Base-by-base conservation (phyloP, 2,113 vertebrate species). In the Odontesthes bonariensis region DNA sequence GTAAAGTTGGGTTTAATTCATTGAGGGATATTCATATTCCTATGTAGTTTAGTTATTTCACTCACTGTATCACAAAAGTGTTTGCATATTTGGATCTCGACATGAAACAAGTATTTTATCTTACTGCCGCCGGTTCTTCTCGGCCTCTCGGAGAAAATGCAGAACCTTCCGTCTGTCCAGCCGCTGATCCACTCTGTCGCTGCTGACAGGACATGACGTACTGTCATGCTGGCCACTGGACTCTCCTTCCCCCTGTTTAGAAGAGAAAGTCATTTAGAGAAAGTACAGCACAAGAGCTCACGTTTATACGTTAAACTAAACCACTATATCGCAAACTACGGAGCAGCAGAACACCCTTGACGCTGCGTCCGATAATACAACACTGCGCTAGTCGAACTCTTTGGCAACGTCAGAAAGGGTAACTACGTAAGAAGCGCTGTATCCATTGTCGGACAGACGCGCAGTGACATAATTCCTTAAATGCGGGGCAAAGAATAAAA, bases 41-140 rank as follows among this genome's bases (percentile, higher is more conserved):
- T 27, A 27, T 27, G 1, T 27, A 27, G 27, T 2, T 27, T 27
- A 27, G 27, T 27, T 27, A 27, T 27, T 27, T 27, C 27, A 27
- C 27, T 27, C 27, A 27, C 27, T 27, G 27, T 27, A 27, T 27
- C 27, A 27, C 27, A 27, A 27, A 27, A 27, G 27, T 27, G 27
- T 3, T 27, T 27, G 3, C 27, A 27, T 2, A 27, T 27, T 3
- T 27, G 27, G 27, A 27, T 27, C 27, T 27, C 27, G 27, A 27
- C 27, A 27, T 27, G 27, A 27, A n/a, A 35, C 35, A 4, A 12
- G 5, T 19, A 4, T n/a, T 35, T 49, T 3, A 42, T 89, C 93
- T 94, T 92, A 98, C 97, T 94, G 93, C 57, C 92, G 93, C 86
- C 91, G 95, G 35, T 95, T 87, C 23, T 85, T 95, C 85, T 96